Percentiles rank a stretch among this genome's conserved stretches.
Conservation (phyloP, 2,797 vertebrate genomes). For the Sebastes minor region DNA sequence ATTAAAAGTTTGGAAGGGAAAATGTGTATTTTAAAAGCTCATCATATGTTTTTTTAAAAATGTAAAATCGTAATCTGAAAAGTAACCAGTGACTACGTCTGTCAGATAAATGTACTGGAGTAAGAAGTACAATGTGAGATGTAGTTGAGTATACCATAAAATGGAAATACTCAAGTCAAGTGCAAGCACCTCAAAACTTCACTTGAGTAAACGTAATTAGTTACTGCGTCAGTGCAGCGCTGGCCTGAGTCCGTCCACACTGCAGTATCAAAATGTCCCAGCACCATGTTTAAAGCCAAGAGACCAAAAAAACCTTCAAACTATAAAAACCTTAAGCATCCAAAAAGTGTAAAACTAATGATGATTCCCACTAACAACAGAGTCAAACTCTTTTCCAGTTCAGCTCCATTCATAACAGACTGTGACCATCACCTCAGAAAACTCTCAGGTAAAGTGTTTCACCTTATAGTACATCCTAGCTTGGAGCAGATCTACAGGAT, state of each 20-base stretch:
- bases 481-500: background rate
- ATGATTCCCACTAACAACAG: background rate
- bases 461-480: background rate
- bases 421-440: background rate
- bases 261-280: background rate
- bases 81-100: background rate
- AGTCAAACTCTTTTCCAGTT: background rate
- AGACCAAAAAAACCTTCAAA: background rate
- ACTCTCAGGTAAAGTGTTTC: constrained; percentile 1
- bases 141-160: background rate
- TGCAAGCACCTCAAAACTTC: background rate
- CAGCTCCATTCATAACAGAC: background rate
- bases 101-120: background rate
- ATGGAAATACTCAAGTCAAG: background rate
- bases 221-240: background rate
- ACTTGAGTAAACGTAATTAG: background rate
- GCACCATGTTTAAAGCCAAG: background rate
- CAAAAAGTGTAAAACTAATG: background rate
- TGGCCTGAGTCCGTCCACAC: background rate
- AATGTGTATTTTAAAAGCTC: background rate
- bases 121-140: background rate
- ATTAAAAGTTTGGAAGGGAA: background rate
- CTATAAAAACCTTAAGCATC: background rate
- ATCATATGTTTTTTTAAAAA: background rate
- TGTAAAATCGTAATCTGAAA: background rate